Conservation (phyloP, 2,888 invertebrate genomes). For the Cheilosia soror region DNA sequence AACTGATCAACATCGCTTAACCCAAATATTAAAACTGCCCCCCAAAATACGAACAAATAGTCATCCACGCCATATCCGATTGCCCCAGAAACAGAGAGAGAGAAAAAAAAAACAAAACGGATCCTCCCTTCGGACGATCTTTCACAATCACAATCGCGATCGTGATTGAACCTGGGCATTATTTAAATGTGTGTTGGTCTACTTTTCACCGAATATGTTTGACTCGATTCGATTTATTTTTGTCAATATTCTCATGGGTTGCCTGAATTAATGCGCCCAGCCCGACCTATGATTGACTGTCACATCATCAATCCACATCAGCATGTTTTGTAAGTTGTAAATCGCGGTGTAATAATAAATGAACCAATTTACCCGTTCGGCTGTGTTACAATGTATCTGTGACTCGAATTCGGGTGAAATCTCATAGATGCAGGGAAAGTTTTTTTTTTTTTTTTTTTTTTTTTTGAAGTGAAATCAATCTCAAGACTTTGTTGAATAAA, state of each 20-base stretch:
- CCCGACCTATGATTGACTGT: slow-evolving; percentile 48
- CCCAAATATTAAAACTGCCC: slow-evolving; percentile 55
- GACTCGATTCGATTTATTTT: slow-evolving; percentile 62
- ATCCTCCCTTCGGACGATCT: slow-evolving; percentile 45
- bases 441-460: not conserved
- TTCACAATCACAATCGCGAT: slow-evolving; percentile 58
- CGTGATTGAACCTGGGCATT: slow-evolving; percentile 43
- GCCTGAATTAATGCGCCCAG: slow-evolving; percentile 33
- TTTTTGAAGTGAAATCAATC: slow-evolving; percentile 28
- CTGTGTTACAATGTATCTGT: slow-evolving; percentile 10
- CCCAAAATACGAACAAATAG: slow-evolving; percentile 25
- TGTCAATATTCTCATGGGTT: slow-evolving; percentile 33
- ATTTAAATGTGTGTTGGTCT: slow-evolving; percentile 65
- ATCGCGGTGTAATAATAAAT: slow-evolving; percentile 45
- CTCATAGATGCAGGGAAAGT: slow-evolving; percentile 36
- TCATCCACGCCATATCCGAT: slow-evolving; percentile 57
- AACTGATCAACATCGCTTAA: slow-evolving; percentile 67
- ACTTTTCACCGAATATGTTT: slow-evolving; percentile 65
- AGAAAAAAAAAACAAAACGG: not conserved
- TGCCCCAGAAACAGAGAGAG: slow-evolving; percentile 15
- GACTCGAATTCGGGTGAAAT: slow-evolving; percentile 42
- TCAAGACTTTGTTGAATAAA: slow-evolving; percentile 53
- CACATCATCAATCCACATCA: slow-evolving; percentile 11
- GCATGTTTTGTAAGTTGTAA: slow-evolving; percentile 26
- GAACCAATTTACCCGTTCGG: slow-evolving; percentile 34